These are phyloP conservation scores for Plestiodon gilberti DNA, from an alignment of 2,113 vertebrate species.

Conservation along the genomic window DNA sequence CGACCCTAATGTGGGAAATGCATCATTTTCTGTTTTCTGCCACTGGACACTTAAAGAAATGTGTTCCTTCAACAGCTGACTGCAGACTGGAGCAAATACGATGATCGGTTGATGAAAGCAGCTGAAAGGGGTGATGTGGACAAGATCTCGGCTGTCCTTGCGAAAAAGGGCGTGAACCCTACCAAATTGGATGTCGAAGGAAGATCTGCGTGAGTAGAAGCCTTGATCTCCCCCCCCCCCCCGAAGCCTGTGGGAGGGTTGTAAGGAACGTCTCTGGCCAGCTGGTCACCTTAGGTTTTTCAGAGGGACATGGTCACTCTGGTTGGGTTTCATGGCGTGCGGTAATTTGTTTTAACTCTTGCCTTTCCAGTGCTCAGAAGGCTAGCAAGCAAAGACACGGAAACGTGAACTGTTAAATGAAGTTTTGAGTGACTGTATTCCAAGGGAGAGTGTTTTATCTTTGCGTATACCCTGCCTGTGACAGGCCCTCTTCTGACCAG, in stretches of 20 bases:
- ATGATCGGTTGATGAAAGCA: slow-evolving; percentile 97
- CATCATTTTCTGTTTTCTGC: rapidly evolving
- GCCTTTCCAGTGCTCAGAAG: background rate
- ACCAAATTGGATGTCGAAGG: slow-evolving; percentile 95
- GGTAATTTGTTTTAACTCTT: background rate
- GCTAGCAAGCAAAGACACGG: background rate
- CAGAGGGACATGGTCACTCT: background rate
- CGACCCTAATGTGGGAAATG: rapidly evolving
- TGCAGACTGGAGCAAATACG: slow-evolving; percentile 97
- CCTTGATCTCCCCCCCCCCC: background rate
- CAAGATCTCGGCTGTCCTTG: slow-evolving; percentile 90
- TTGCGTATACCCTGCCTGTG: background rate
- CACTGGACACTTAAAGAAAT: rapidly evolving
- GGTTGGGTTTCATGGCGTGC: background rate
- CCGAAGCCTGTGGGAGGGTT: background rate
- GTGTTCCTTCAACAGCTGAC: slow-evolving; percentile 73
- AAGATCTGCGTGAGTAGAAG: slow-evolving; percentile 91
- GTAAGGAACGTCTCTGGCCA: background rate
- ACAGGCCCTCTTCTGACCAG: background rate
- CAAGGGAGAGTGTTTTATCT: background rate
- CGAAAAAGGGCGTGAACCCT: slow-evolving; percentile 92
- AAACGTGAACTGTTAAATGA: background rate
- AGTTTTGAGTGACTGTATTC: background rate
- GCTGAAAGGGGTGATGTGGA: slow-evolving; percentile 95
- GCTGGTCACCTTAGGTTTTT: background rate